Conservation (phyloP, 2,113 vertebrate genomes). For the Agapornis roseicollis region DNA sequence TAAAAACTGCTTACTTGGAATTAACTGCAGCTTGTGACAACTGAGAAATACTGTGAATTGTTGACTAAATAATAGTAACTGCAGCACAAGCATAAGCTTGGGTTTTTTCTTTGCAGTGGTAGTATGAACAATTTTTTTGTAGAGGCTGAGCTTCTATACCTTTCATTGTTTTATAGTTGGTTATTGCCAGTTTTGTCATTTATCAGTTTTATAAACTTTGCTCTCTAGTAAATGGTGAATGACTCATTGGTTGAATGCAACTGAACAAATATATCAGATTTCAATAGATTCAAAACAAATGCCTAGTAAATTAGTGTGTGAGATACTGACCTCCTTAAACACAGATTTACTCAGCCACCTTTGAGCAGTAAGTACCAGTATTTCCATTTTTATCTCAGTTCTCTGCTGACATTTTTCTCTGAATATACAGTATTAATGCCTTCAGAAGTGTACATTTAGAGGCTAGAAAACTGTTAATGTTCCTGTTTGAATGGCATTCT, state of each 20-base stretch:
- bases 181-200: neutral
- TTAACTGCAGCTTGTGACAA: neutral
- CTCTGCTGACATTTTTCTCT: slow-evolving; percentile 29
- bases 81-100: neutral
- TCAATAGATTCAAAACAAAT: neutral
- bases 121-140: neutral
- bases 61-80: neutral
- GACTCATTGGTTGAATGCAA: neutral
- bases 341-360: neutral
- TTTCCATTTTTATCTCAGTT: slow-evolving; percentile 38
- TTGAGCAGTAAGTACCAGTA: neutral
- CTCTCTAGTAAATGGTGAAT: neutral
- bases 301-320: neutral
- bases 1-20: neutral
- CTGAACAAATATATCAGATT: neutral
- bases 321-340: neutral
- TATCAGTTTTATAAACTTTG: neutral
- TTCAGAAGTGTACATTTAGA: slow-evolving; percentile 60
- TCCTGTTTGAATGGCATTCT: slow-evolving; percentile 84
- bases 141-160: neutral
- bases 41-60: neutral
- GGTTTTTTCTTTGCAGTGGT: neutral
- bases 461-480: slow-evolving; percentile 56
- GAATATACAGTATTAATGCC: neutral
- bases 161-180: neutral